phyloP scores from a whole-genome alignment of 1,140 invertebrate species.

The Acromyrmex heyeri region DNA sequence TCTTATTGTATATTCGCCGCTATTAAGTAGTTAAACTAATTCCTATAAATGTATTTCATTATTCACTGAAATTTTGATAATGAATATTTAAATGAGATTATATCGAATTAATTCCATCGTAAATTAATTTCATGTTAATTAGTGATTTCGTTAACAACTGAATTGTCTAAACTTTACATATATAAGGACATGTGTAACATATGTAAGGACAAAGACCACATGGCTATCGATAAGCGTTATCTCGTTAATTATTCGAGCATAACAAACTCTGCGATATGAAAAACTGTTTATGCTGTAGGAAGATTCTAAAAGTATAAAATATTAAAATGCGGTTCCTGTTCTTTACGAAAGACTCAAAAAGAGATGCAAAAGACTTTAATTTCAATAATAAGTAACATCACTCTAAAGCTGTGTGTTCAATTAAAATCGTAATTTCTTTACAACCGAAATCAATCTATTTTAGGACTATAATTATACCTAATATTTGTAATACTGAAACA shows the following conservation, averaged over 20 bases:
- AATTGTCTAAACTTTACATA: background rate
- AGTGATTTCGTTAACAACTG: background rate
- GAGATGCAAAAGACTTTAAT: background rate
- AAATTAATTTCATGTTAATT: slow-evolving; percentile 28
- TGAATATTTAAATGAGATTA: background rate
- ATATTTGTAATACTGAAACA: background rate
- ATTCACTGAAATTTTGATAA: background rate
- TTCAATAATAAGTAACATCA: too few species aligned
- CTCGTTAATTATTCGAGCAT: slow-evolving; percentile 43
- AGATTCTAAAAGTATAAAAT: slow-evolving; percentile 8
- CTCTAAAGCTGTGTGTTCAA: background rate
- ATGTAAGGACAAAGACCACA: background rate
- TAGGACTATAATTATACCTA: background rate
- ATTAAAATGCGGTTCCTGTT: background rate
- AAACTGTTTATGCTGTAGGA: background rate
- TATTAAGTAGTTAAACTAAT: slow-evolving; percentile 9
- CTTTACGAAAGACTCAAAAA: background rate
- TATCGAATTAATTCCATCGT: background rate
- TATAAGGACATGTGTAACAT: background rate
- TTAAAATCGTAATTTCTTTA: slow-evolving; percentile 4
- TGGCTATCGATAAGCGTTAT: slow-evolving; percentile 34
- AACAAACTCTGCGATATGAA: background rate
- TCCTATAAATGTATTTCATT: background rate
- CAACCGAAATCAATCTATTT: background rate
- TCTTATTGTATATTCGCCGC: background rate